phyloP scores from a whole-genome alignment of 2,113 vertebrate genomes.

The Heloderma charlesbogerti region DNA sequence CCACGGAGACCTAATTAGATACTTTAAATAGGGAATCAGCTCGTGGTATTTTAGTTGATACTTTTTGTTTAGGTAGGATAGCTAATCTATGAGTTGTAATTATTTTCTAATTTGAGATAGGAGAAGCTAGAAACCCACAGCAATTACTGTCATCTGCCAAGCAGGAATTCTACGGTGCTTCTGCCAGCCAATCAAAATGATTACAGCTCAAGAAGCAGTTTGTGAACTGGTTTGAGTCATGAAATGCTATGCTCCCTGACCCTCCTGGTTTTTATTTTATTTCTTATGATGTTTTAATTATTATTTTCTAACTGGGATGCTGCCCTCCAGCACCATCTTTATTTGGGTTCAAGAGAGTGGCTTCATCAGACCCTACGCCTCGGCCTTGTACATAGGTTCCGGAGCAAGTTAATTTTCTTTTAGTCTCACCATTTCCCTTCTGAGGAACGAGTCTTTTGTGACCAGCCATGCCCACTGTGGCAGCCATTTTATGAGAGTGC shows the following conservation, averaged over 20 bases:
- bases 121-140: constrained; percentile 30
- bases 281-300: no score
- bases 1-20: not conserved
- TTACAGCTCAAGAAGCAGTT: constrained; percentile 51
- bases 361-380: no score
- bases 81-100: constrained; percentile 12
- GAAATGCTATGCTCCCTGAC: constrained; percentile 1
- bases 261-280: no score
- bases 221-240: constrained; percentile 56
- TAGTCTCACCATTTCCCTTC: no score
- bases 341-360: no score
- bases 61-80: constrained; percentile 29
- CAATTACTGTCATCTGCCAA: constrained; percentile 36
- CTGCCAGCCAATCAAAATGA: constrained; percentile 54
- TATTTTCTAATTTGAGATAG: constrained; percentile 52
- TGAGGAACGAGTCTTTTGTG: no score
- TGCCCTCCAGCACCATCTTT: no score
- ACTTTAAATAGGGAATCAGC: constrained; percentile 8
- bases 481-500: no score
- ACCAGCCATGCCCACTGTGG: no score
- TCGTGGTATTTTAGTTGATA: not conserved
- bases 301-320: no score
- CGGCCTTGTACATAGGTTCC: no score
- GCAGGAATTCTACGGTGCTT: constrained; percentile 30
- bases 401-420: no score